These are phyloP conservation scores for Mastigias papua DNA, from an alignment of 30 jellyfish, hydroid and myxozoan genomes.

Conservation along the genomic window DNA sequence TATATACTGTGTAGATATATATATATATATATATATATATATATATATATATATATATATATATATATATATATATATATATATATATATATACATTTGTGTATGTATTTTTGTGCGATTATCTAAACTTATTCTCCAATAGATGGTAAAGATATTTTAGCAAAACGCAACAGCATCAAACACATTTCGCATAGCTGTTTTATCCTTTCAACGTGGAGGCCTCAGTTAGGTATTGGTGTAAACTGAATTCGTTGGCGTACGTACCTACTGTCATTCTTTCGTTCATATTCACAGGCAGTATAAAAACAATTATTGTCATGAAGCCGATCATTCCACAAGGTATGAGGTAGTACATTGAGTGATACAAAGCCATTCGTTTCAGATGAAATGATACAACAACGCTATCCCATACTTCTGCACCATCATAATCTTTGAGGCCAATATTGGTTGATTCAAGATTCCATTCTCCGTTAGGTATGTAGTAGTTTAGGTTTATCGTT, in stretches of 20 bases:
- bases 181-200: no score
- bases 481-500: slow-evolving; percentile 47
- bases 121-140: no score
- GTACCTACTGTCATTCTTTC: slow-evolving; percentile 89
- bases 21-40: no score
- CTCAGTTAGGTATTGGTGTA: no score
- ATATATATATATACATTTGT: no score
- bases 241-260: not conserved
- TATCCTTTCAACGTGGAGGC: no score
- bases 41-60: no score
- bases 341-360: slow-evolving; percentile 81
- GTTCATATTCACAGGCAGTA: slow-evolving; percentile 83
- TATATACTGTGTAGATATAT: no score
- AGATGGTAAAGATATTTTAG: no score
- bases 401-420: slow-evolving; percentile 44
- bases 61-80: no score
- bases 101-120: no score
- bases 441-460: slow-evolving; percentile 54
- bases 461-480: slow-evolving; percentile 80
- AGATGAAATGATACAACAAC: slow-evolving; percentile 45
- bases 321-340: slow-evolving; percentile 86
- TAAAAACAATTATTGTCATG: slow-evolving; percentile 76
- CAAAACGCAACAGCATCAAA: no score
- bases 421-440: slow-evolving; percentile 5
- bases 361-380: slow-evolving; percentile 76